These are phyloP conservation scores for Tapera naevia DNA, from an alignment of 2,797 vertebrate species.

Conservation along the genomic window DNA sequence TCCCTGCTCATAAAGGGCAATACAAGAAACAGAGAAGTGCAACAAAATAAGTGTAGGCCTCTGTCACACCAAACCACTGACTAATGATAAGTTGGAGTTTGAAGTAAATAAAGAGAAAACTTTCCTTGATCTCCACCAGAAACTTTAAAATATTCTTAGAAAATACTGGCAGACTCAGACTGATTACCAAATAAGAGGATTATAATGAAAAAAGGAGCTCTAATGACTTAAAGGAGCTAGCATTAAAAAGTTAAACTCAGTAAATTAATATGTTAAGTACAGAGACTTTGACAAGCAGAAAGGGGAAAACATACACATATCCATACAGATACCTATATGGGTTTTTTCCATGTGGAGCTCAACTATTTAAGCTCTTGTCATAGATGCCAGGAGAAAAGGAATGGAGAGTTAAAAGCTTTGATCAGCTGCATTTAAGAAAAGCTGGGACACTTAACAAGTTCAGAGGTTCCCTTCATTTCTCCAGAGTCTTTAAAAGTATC, in stretches of 20 bases:
- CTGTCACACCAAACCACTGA: not conserved
- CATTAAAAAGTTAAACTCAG: slow-evolving; percentile 54
- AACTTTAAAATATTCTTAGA: slow-evolving; percentile 2
- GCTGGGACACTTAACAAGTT: not conserved
- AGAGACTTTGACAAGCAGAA: slow-evolving; percentile 25
- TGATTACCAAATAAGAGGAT: slow-evolving; percentile 68
- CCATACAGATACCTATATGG: not conserved
- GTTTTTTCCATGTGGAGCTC: not conserved
- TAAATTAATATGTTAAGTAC: slow-evolving; percentile 55
- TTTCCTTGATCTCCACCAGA: slow-evolving; percentile 33
- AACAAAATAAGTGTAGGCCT: not conserved
- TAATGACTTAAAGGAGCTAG: slow-evolving; percentile 43
- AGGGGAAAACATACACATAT: not conserved
- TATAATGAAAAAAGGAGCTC: slow-evolving; percentile 12
- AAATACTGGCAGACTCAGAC: slow-evolving; percentile 32
- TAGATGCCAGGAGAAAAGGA: not conserved
- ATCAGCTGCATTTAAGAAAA: not conserved
- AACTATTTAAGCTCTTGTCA: slow-evolving; percentile 58
- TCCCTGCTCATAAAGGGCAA: not conserved
- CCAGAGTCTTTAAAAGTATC: not conserved
- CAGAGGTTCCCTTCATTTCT: slow-evolving; percentile 13
- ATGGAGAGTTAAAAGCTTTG: slow-evolving; percentile 44
- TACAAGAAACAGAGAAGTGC: not conserved
- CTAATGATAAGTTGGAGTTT: not conserved
- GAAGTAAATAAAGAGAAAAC: slow-evolving; percentile 49